Evolutionary conservation across 2,888 invertebrate genomes (phyloP).

Genomic region (Limnephilus rhombicus): DNA sequence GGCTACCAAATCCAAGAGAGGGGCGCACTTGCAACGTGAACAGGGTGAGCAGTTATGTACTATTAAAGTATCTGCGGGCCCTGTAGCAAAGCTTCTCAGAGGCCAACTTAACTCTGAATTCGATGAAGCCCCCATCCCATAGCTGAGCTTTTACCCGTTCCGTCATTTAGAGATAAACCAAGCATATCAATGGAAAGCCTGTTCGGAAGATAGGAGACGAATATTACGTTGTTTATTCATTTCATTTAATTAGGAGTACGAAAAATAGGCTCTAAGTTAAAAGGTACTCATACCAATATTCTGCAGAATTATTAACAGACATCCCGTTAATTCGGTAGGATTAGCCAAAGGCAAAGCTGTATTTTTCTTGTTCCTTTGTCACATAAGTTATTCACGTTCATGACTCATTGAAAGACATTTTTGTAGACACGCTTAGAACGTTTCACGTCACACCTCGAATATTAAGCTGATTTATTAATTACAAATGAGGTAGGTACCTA

Average conservation of each 20-base stretch:
- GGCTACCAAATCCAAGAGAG: no score
- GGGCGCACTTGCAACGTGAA: no score
- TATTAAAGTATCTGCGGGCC: no score
- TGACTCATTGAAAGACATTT: conserved; percentile 52
- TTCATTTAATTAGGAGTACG: no score
- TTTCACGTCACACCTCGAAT: conserved; percentile 13
- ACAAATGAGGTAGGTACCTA: conserved; percentile 20
- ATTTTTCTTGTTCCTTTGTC: conserved; percentile 56
- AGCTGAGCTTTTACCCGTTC: no score
- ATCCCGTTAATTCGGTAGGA: conserved; percentile 5
- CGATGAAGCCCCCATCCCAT: no score
- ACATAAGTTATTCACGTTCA: conserved; percentile 59
- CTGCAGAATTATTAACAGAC: not conserved
- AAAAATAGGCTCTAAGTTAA: not conserved
- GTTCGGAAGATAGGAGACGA: not conserved
- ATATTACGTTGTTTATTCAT: not conserved
- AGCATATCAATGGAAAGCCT: no score
- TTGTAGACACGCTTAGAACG: conserved; percentile 54
- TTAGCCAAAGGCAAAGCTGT: conserved; percentile 48
- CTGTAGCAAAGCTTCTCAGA: no score
- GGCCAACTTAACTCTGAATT: no score
- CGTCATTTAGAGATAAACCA: no score
- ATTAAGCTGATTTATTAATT: conserved; percentile 56
- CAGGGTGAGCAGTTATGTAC: no score
- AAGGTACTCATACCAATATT: not conserved